Evolutionary conservation across 1,140 invertebrate species (phyloP).

Genomic region (Drosophila parabipectinata): DNA sequence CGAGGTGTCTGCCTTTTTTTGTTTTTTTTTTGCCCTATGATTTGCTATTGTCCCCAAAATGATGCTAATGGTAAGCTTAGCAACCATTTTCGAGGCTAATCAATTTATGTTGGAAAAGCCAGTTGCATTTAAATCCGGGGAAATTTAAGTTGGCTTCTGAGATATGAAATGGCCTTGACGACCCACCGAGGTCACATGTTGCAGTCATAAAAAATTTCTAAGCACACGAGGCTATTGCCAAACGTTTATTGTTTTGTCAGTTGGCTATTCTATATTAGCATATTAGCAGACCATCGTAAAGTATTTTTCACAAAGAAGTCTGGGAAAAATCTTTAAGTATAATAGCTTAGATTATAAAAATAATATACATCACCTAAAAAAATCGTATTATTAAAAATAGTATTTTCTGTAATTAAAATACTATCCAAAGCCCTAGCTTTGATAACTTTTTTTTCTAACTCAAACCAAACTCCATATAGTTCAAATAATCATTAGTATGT

Average conservation of each 20-base stretch:
- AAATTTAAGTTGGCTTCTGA: slow-evolving; percentile 24
- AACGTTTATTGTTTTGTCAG: slow-evolving; percentile 1
- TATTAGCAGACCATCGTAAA: neutral
- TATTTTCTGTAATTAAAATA: too few species aligned
- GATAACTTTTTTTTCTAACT: neutral
- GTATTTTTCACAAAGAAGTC: neutral
- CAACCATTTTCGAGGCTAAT: slow-evolving; percentile 47
- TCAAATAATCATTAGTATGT: neutral
- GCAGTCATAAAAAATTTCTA: slow-evolving; percentile 20
- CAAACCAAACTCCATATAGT: slow-evolving; percentile 1
- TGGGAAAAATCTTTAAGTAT: neutral
- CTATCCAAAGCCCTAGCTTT: too few species aligned
- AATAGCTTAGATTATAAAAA: neutral
- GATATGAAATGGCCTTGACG: slow-evolving; percentile 13
- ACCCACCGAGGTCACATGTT: slow-evolving; percentile 24
- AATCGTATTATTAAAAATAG: too few species aligned
- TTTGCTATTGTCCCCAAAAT: slow-evolving; percentile 48
- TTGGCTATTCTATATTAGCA: slow-evolving; percentile 1
- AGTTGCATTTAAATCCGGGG: neutral
- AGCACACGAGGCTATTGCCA: neutral
- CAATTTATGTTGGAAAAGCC: slow-evolving; percentile 50
- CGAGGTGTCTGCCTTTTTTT: slow-evolving; percentile 30
- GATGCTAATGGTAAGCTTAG: slow-evolving; percentile 61
- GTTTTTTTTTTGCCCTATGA: slow-evolving; percentile 30
- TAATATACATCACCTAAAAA: too few species aligned